Conservation (phyloP, 23 tunicate genomes). For the Halocynthia aurantium region DNA sequence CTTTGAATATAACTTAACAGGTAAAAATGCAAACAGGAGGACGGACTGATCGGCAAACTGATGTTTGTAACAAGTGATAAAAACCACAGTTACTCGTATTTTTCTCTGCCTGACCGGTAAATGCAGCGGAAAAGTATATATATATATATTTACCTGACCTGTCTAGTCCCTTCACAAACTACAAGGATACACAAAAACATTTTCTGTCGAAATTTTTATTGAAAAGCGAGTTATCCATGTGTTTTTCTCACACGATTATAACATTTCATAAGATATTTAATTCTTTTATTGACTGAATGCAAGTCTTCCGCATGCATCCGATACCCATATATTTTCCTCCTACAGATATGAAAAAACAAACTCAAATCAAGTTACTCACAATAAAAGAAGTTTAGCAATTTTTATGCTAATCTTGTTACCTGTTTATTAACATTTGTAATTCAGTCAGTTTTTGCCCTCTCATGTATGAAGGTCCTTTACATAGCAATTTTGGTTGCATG, state of each 20-base stretch:
- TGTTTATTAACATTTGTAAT: conserved; percentile 33
- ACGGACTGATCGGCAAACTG: too few relatives aligned
- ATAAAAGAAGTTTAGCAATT: background rate
- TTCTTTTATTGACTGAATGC: conserved; percentile 42
- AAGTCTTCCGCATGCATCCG: conserved; percentile 73
- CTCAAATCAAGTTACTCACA: background rate
- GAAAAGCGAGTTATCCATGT: too few relatives aligned
- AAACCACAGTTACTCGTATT: too few relatives aligned
- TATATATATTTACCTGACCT: too few relatives aligned
- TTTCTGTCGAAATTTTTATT: too few relatives aligned
- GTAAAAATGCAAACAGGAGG: too few relatives aligned
- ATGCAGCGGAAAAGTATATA: too few relatives aligned
- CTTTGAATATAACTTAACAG: too few relatives aligned
- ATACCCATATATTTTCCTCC: conserved; percentile 34
- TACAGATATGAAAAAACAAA: background rate
- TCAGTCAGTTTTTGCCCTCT: conserved; percentile 42
- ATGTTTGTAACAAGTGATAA: too few relatives aligned
- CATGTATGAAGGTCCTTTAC: conserved; percentile 62
- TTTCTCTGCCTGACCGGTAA: too few relatives aligned
- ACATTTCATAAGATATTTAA: conserved; percentile 33
- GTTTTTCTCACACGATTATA: conserved; percentile 16
- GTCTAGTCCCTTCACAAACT: too few relatives aligned
- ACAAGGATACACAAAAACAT: too few relatives aligned
- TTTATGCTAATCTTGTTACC: background rate
- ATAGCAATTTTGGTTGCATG: conserved; percentile 46